Base-by-base conservation (phyloP, 2,797 vertebrate species). In the Danio choprae region DNA sequence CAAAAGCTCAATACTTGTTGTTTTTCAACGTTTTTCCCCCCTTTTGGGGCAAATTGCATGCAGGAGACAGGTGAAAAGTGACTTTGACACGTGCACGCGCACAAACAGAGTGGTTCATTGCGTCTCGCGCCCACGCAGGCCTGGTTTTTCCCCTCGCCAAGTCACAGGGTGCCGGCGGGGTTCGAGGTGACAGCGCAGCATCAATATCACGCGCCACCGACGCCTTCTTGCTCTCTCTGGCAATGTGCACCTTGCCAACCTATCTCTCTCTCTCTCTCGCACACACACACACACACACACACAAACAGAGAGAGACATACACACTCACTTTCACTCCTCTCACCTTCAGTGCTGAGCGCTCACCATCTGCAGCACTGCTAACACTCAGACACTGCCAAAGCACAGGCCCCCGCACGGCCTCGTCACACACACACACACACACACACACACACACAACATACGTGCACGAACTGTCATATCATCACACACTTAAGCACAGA, bases 361-460 rank as follows among this genome's bases (percentile, higher is more conserved):
- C 84, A 86, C 91, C 92, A 92, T 93, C 93, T 93, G 91, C 86
- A 84, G 88, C 81, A 65, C 85, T 86, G 81, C 85, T 82, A 84
- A 80, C 83, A 81, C 85, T 81, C 84, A 83, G 81, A 77, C 81
- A 75, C 83, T 86, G 85, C 85, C 85, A 86, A 84, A 80, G 85
- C 80, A 86, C 85, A 83, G 80, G 85, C 85, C 85, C 85, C 85
- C 85, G 81, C 85, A 86, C 78, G 79, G 83, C 83, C 85, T 86
- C 65, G 44, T 81, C 77, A 84, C 85, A 84, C 84, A 84, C 80
- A 81, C 79, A 81, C 68, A 77, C 77, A 65, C 84, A 84, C 84
- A 84, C 79, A 81, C 79, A n/a, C n/a, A n/a, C n/a, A 78, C 68
- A 77, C 72, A 59, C 79, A 79, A 72, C 63, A 78, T 73, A 84